Conservation (phyloP, 2,113 vertebrate species). For the Antidorcas marsupialis region DNA sequence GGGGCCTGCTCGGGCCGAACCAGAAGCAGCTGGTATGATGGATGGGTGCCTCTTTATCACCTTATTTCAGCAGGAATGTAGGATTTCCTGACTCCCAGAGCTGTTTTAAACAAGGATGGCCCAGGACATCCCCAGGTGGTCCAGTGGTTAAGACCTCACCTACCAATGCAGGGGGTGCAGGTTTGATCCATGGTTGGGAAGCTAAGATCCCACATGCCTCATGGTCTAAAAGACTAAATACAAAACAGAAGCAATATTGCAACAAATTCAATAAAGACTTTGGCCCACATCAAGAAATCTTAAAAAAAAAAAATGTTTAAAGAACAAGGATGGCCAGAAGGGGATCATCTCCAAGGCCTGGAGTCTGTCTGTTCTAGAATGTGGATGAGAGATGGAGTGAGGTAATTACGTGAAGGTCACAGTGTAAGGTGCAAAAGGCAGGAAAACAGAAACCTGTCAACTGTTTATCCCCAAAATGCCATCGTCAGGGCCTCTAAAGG, state of each 20-base stretch:
- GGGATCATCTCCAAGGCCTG: not conserved
- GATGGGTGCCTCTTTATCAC: not conserved
- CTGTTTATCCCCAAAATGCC: not conserved
- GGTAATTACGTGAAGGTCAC: not conserved
- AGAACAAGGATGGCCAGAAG: not conserved
- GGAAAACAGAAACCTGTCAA: not conserved
- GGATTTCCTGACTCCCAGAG: not conserved
- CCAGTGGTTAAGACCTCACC: not conserved
- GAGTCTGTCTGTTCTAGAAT: not conserved
- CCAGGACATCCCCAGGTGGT: not conserved
- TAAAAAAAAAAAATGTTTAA: not conserved
- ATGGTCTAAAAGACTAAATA: not conserved
- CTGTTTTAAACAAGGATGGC: not conserved
- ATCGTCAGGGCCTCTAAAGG: not conserved
- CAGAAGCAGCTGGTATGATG: not conserved
- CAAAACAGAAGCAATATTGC: not conserved
- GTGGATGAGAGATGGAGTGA: not conserved
- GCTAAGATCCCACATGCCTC: not conserved
- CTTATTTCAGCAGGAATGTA: not conserved
- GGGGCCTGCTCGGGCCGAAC: not conserved
- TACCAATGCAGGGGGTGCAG: not conserved
- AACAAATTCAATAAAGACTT: not conserved
- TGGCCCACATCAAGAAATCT: not conserved
- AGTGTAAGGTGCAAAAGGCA: not conserved
- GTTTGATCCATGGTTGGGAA: not conserved